Evolutionary conservation across 1,140 invertebrate genomes (phyloP).

Genomic region (Trachelipus rathkii): DNA sequence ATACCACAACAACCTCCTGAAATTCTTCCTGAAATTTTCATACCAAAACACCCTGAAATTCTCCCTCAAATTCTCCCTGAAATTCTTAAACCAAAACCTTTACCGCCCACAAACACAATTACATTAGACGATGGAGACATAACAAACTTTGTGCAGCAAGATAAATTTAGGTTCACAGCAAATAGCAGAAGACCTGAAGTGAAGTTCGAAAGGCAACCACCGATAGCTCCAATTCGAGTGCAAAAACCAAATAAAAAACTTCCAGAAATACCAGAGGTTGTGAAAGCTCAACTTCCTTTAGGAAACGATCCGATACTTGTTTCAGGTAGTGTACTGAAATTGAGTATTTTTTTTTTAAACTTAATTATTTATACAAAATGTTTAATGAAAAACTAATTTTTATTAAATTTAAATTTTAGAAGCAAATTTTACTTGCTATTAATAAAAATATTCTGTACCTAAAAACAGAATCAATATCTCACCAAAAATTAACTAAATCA

Average conservation of each 20-base stretch:
- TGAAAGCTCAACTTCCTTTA: not conserved
- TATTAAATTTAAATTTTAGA: too few relatives aligned
- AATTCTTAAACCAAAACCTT: not conserved
- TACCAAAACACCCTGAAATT: not conserved
- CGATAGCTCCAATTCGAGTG: not conserved
- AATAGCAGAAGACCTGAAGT: not conserved
- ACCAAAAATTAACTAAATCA: too few relatives aligned
- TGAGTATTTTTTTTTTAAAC: too few relatives aligned
- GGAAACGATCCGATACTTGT: conserved; percentile 2
- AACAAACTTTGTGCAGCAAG: not conserved
- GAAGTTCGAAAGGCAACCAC: not conserved
- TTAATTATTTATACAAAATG: too few relatives aligned
- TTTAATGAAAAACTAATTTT: too few relatives aligned
- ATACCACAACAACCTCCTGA: not conserved
- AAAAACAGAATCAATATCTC: too few relatives aligned
- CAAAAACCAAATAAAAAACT: not conserved
- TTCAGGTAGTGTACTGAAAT: not conserved
- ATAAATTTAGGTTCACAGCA: not conserved
- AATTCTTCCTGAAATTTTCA: not conserved
- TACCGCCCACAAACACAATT: not conserved
- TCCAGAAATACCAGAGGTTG: not conserved
- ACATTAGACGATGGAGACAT: not conserved
- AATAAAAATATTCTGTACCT: too few relatives aligned
- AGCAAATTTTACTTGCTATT: too few relatives aligned
- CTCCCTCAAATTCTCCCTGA: conserved; percentile 1